phyloP scores from a whole-genome alignment of 2,888 invertebrate genomes.

The Stenurella melanura region DNA sequence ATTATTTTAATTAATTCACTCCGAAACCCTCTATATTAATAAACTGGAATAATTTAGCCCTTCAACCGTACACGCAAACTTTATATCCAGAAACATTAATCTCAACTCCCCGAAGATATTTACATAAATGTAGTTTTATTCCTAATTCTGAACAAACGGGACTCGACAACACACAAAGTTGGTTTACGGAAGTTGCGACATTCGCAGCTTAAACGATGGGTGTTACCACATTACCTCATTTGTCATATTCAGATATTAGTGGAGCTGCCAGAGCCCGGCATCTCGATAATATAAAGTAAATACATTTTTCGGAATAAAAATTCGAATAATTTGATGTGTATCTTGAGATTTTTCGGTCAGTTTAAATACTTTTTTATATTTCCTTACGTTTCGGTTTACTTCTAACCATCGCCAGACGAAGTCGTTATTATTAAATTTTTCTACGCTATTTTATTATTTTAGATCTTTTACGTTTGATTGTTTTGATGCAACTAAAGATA shows the following conservation, averaged over 20 bases:
- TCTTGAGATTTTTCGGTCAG: no score
- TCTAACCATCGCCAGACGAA: no score
- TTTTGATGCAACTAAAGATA: no score
- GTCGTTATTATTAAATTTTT: no score
- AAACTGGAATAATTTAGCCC: background rate
- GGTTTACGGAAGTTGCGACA: background rate
- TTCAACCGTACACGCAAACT: conserved; percentile 3
- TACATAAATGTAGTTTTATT: background rate
- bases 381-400: no score
- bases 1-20: conserved; percentile 2
- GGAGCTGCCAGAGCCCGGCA: no score
- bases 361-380: no score
- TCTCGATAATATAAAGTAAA: no score
- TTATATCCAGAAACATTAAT: background rate
- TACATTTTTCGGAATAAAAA: no score
- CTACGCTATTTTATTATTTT: no score
- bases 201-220: background rate
- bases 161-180: background rate
- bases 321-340: no score
- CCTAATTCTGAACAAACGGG: background rate
- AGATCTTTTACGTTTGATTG: no score
- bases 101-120: background rate
- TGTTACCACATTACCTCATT: background rate
- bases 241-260: background rate
- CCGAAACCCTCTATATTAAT: background rate